Evolutionary conservation across 2,888 invertebrate species (phyloP), one percentile per base, ranked within the genome.

Genomic region (Tromatobia lineatoria): DNA sequence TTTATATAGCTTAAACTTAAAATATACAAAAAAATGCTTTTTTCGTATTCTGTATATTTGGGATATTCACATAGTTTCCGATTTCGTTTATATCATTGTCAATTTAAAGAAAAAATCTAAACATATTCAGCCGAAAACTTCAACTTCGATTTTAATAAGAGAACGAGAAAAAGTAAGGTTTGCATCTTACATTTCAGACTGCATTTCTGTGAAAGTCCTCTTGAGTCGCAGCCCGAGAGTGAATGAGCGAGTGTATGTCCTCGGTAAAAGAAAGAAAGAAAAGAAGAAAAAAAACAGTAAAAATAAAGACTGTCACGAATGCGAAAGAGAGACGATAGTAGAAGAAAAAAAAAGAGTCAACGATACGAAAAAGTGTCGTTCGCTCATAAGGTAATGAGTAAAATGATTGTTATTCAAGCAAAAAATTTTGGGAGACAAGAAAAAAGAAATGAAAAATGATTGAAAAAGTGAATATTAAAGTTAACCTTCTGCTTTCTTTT

Each of bases 401-500:
- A 42, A 52, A 76, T 54, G 20, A 66, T 42, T 20, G n/a, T 25
- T n/a, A 54, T 23, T 61, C 8, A 13, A 50, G 70, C 25, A 66
- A 76, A 64, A n/a, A 61, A n/a, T 64, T 76, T 76, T 50, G 59
- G 20, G 18, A 34, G 34, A 57, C n/a, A 38, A 38, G 38, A 61
- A 50, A 74, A 69, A 42, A 50, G 20, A 38, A 23, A 38, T 38
- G 15, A 75, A 45, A 57, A 15, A 18, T 67, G 67, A 20, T 69
- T 25, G 18, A 25, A 45, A 69, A 80, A 71, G 76, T 52, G 76
- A 79, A 83, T 59, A 83, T 80, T 57, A 38, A 73, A 54, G 38
- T 83, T 80, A 85, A 89, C 89, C 89, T 89, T 89, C 89, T 89
- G 87, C 89, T 89, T 90, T 90, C 89, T 89, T 89, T 90, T 89